Conservation (phyloP, 2,888 invertebrate genomes). For the Hemistola chrysoprasaria region DNA sequence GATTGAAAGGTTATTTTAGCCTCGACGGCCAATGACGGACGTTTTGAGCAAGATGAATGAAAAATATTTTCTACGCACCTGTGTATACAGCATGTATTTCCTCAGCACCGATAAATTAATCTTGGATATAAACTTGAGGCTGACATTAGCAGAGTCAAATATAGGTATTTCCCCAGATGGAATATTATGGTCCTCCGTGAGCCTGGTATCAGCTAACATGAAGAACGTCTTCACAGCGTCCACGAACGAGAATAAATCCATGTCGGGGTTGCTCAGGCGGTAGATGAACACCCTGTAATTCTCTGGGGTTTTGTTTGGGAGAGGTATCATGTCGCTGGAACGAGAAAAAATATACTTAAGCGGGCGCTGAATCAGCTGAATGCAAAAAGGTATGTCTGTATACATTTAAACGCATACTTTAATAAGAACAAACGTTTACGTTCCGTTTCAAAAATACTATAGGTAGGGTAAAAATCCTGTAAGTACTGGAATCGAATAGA, state of each 20-base stretch:
- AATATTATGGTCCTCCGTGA: constrained; percentile 83
- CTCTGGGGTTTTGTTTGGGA: constrained; percentile 85
- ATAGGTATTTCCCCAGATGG: constrained; percentile 87
- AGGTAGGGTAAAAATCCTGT: too few relatives aligned
- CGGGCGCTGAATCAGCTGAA: too few relatives aligned
- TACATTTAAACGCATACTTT: too few relatives aligned
- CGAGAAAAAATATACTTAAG: background rate
- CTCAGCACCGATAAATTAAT: constrained; percentile 83
- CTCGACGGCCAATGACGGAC: background rate
- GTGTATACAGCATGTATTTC: constrained; percentile 88
- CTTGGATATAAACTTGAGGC: constrained; percentile 84
- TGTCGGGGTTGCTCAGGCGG: constrained; percentile 83
- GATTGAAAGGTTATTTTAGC: too few relatives aligned
- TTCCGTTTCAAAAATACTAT: too few relatives aligned
- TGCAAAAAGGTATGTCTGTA: too few relatives aligned
- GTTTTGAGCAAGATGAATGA: background rate
- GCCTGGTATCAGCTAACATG: constrained; percentile 86
- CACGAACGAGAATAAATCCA: constrained; percentile 85
- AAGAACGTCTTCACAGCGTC: constrained; percentile 87
- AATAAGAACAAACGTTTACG: too few relatives aligned
- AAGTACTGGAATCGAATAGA: too few relatives aligned
- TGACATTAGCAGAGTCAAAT: constrained; percentile 86
- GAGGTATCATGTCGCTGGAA: constrained; percentile 86
- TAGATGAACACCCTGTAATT: constrained; percentile 86
- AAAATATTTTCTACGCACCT: constrained; percentile 73